Evolutionary conservation across 35 echinoderm and acorn worm genomes (phyloP).

Genomic region (Apostichopus parvimensis): DNA sequence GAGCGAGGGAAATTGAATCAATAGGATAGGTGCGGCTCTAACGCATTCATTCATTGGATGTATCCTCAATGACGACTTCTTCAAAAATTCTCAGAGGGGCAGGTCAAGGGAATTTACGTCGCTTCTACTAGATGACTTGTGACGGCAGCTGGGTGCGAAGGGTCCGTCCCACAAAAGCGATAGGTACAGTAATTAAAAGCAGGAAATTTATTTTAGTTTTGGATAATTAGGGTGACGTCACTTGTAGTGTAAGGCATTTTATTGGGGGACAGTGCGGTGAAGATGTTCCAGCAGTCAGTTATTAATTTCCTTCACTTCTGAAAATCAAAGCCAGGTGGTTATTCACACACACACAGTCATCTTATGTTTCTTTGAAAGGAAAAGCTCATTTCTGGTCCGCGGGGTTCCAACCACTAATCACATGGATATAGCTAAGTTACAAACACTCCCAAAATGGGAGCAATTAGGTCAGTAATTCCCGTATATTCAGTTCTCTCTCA

Average conservation of each 20-base stretch:
- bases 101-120: background rate
- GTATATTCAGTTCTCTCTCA: background rate
- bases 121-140: background rate
- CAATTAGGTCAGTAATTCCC: background rate
- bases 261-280: background rate
- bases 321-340: background rate
- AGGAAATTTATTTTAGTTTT: background rate
- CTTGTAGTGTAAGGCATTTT: background rate
- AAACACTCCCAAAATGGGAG: background rate
- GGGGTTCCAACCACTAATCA: background rate
- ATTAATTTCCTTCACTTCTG: background rate
- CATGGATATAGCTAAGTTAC: background rate
- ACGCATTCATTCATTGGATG: background rate
- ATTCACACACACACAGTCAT: background rate
- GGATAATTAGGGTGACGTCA: background rate
- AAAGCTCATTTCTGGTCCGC: background rate
- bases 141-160: background rate
- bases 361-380: background rate
- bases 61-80: background rate
- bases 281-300: background rate
- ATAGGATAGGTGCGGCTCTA: background rate
- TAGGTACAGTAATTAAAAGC: background rate
- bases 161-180: background rate
- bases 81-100: background rate
- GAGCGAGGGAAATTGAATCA: conserved; percentile 26